Evolutionary conservation across 2,888 invertebrate genomes (phyloP).

Genomic region (Saturnia japonica): DNA sequence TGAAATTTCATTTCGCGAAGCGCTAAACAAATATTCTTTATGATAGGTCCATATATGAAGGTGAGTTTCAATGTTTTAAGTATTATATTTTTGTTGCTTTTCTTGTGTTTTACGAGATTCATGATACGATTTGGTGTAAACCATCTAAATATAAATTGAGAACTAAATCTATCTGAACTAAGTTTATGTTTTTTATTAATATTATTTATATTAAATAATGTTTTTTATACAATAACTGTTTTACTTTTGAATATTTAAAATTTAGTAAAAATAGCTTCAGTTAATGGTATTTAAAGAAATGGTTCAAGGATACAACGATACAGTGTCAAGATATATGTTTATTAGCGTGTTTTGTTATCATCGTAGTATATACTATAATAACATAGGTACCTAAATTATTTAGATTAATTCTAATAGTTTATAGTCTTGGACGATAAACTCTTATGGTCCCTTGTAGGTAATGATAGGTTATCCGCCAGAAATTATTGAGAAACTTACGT

Average conservation of each 20-base stretch:
- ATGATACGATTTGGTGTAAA: background rate
- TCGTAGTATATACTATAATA: background rate
- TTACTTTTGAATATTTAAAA: background rate
- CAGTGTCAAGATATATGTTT: background rate
- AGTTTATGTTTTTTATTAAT: background rate
- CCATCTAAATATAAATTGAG: background rate
- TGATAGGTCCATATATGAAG: conserved; percentile 82
- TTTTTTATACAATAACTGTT: background rate
- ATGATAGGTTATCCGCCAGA: background rate
- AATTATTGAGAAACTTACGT: background rate
- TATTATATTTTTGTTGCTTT: conserved; percentile 33
- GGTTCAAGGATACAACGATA: conserved; percentile 5
- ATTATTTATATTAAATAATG: background rate
- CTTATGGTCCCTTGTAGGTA: background rate
- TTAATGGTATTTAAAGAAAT: background rate
- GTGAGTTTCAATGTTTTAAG: conserved; percentile 55
- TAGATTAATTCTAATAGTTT: background rate
- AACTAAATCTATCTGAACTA: background rate
- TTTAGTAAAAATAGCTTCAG: background rate
- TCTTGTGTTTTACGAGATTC: conserved; percentile 16
- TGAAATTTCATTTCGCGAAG: conserved; percentile 77
- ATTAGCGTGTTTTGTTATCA: background rate
- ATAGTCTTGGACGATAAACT: background rate
- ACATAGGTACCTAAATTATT: background rate
- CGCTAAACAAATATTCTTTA: conserved; percentile 71